Evolutionary conservation across 2,888 invertebrate species (phyloP), one percentile per base, ranked within the genome.

Genomic region (Chrysodeixis includens): DNA sequence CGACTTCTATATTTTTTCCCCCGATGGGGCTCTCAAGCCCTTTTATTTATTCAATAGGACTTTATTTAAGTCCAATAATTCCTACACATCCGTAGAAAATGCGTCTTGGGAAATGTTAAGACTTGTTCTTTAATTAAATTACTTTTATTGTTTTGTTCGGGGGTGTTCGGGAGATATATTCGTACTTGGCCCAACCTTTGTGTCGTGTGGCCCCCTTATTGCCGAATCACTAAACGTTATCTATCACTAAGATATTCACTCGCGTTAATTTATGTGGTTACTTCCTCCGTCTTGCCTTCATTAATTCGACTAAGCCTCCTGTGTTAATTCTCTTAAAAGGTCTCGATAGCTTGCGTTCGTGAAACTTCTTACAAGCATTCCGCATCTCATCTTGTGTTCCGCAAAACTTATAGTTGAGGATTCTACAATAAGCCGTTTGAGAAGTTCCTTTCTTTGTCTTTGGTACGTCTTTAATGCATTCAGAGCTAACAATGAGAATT

Each of bases 41-140:
- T 88, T 88, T 93, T 86, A 90, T 89, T 92, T 92, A 92, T 93
- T 92, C 90, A 93, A 79, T 83, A 76, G 77, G 82, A 85, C 83
- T 88, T 49, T 90, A 88, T 89, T 88, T 86, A 87, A 84, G 83
- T 80, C 85, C 83, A 84, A 88, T 87, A 88, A 89, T 86, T 88
- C 76, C 64, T 76, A 77, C 77, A 82, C 76, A 82, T 83, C 82
- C 76, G 81, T 76, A 82, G 70, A 82, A 85, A 82, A 84, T 74
- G 72, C 67, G 61, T 60, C 65, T 56, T 73, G 76, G 80, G 72
- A 81, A 70, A 79, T 86, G 69, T 70, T 65, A 71, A 68, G 57
- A 52, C 18, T 66, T 76, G 54, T 62, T 53, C 52, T 69, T 67
- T 76, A 73, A 83, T 79, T 81, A 71, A 77, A 78, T 78, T 68